Base-by-base conservation (phyloP, 2,797 vertebrate genomes). In the Synaphobranchus kaupii region DNA sequence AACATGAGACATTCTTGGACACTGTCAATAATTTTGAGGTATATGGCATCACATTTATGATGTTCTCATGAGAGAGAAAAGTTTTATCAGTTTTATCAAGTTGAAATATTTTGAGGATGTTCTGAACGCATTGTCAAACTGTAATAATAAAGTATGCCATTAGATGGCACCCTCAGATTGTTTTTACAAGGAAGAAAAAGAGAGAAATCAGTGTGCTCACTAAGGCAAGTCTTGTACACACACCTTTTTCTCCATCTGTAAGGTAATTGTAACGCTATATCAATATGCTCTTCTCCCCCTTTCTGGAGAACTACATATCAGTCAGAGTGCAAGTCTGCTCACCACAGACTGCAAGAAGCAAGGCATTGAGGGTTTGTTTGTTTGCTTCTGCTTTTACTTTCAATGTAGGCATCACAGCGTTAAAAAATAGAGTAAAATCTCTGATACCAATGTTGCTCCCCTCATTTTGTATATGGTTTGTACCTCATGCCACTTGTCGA, bases 131-230 rank as follows among this genome's bases (percentile, higher is more conserved):
- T 25, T 5, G n/a, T 12, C 66, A 76, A 48, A 48, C 44, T 48
- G 76, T 63, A 31, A 82, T 47, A 86, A 48, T 44, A 81, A n/a
- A 47, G 47, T 6, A 20, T 13, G 4, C 86, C 86, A 82, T 22
- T 48, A 86, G 86, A 82, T 86, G 86, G 76, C 25, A 56, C 86
- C n/a, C 7, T 48, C 58, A 48, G 39, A 50, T 39, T 17, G 17
- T 66, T 60, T 63, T 44, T 34, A 13, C 0, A 48, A 15, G 10
- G 7, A 47, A 2, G 22, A 9, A 39, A 34, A 47, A 22, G 15
- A 7, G 22, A 0, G 7, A n/a, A 9, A 47, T 48, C 28, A 47
- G 34, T 58, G 76, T 54, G 5, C 39, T 60, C 22, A 34, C 25
- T 63, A 47, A 76, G 56, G 44, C 34, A 81, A 80, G 73, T 73